These are phyloP conservation scores for Zaprionus tsacasi DNA, from an alignment of 1,140 invertebrate species.

Conservation along the genomic window DNA sequence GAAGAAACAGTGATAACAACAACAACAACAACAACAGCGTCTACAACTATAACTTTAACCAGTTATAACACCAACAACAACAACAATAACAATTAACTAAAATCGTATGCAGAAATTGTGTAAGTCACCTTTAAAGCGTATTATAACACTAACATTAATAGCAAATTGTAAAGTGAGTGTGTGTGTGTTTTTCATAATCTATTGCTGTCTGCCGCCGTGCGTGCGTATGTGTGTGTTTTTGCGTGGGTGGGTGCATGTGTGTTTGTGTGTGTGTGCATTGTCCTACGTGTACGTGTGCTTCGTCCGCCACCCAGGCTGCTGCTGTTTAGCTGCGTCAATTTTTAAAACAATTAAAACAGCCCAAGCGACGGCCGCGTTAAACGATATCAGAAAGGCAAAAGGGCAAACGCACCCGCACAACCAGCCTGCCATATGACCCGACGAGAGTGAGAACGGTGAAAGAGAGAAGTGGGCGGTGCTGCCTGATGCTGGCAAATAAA, in stretches of 20 bases:
- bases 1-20: constrained; percentile 18
- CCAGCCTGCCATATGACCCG: neutral
- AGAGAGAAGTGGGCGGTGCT: no score
- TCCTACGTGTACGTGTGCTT: constrained; percentile 58
- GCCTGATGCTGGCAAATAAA: constrained; percentile 26
- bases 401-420: neutral
- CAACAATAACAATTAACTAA: constrained; percentile 1
- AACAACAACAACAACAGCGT: constrained; percentile 9
- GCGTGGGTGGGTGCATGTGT: constrained; percentile 40
- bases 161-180: constrained; percentile 14
- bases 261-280: constrained; percentile 24
- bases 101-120: constrained; percentile 35
- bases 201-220: neutral
- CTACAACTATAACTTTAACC: constrained; percentile 16
- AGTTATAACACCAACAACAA: constrained; percentile 21
- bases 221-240: constrained; percentile 24
- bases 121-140: constrained; percentile 30
- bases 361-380: constrained; percentile 23
- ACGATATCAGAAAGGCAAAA: constrained; percentile 19
- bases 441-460: no score
- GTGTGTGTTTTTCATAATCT: constrained; percentile 22
- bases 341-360: constrained; percentile 63
- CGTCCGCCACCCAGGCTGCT: constrained; percentile 13
- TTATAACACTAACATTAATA: constrained; percentile 10
- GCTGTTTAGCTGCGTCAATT: constrained; percentile 39